Percentiles rank a stretch among this genome's conserved stretches.
Conservation (phyloP, 2,113 vertebrate genomes). For the Antechinus stuartii region DNA sequence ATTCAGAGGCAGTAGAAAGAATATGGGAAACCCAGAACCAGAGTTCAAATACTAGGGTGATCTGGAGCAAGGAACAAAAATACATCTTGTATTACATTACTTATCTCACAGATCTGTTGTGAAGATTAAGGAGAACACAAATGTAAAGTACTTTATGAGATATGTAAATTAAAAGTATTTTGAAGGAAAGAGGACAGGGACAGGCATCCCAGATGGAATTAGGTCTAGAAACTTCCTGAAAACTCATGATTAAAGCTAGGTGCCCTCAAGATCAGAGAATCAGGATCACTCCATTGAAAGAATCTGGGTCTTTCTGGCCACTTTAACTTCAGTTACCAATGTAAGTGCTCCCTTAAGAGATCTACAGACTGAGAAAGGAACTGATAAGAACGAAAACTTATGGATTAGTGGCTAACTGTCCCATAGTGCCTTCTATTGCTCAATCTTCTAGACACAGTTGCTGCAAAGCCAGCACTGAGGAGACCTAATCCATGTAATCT, state of each 20-base stretch:
- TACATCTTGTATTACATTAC: background rate
- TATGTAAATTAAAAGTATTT: constrained; percentile 46
- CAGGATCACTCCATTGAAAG: background rate
- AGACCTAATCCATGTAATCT: constrained; percentile 40
- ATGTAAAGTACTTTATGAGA: background rate
- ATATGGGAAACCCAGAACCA: background rate
- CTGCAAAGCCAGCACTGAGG: background rate
- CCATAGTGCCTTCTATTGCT: constrained; percentile 5
- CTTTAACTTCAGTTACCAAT: background rate
- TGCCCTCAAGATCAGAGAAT: background rate
- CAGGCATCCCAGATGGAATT: constrained; percentile 56
- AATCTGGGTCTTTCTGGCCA: background rate
- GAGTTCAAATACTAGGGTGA: background rate
- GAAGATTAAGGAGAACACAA: background rate
- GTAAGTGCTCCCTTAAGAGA: background rate
- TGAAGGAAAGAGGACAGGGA: constrained; percentile 65
- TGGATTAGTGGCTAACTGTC: constrained; percentile 30
- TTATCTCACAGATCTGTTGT: background rate
- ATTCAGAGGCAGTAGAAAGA: background rate
- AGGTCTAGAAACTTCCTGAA: constrained; percentile 6
- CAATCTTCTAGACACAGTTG: constrained; percentile 43
- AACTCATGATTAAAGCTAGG: background rate
- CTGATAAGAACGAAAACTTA: background rate
- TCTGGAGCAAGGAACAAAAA: background rate
- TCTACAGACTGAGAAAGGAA: background rate